Evolutionary conservation across 2,888 invertebrate genomes (phyloP), one percentile per base, ranked within the genome.

Genomic region (Drosophila subsilvestris): DNA sequence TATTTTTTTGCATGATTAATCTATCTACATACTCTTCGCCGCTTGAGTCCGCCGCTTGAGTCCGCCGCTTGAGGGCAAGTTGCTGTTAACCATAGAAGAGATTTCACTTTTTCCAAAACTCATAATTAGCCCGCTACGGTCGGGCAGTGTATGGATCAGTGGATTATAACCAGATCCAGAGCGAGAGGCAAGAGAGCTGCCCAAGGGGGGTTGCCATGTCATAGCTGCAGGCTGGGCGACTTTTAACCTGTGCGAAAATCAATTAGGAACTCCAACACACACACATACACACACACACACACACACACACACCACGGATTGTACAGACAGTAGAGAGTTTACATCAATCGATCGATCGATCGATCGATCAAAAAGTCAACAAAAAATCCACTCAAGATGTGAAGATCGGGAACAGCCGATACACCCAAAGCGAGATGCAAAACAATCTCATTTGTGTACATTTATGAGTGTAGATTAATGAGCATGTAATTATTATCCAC

Each of bases 171-270:
- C 14, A 14, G 14, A 37, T 6, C 6, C 14, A 6, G 7, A 2
- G 14, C 14, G 4, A 2, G 7, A 0, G 14, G 14, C n/a, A 3
- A 10, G 29, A 29, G 14, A 6, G 37, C 6, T 37, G 14, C 32
- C 32, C 6, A 1, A 32, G 12, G 37, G 37, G 32, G 12, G 32
- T 12, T 12, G 32, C 51, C 75, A 54, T 86, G 79, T 81, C 78
- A 75, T 74, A 68, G 76, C 63, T 73, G 76, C 56, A 59, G 71
- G 61, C 71, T 79, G 74, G 73, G 73, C 82, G 86, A 87, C 85
- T 87, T 80, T 82, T 82, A 82, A 85, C 88, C 85, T 79, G 86
- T 67, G 74, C 74, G 69, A 66, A 87, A 85, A 85, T 85, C 83
- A 85, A 85, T 85, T 87, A 87, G 74, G 63, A 49, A 70, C 45